phyloP scores from a whole-genome alignment of 1,140 invertebrate species.

The Drosophila tsacasi region DNA sequence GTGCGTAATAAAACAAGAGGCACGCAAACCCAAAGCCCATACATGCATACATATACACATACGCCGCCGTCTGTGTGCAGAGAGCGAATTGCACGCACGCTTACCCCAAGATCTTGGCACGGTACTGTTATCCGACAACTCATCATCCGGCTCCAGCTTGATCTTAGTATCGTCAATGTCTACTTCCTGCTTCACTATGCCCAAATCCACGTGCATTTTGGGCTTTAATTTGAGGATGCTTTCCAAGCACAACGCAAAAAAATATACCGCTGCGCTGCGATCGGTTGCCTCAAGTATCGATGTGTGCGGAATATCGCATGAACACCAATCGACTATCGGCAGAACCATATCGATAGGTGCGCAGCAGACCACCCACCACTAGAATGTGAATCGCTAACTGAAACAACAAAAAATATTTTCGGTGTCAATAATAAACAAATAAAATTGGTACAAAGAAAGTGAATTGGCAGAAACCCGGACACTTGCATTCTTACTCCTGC shows the following conservation, averaged over 20 bases:
- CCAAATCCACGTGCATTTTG: conserved; percentile 41
- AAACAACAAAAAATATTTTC: conserved; percentile 4
- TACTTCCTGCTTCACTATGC: conserved; percentile 41
- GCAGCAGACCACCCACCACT: conserved; percentile 6
- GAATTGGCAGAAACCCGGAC: background rate
- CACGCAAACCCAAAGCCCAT: conserved; percentile 8
- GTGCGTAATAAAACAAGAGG: conserved; percentile 51
- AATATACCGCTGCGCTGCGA: conserved; percentile 69
- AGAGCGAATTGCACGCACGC: conserved; percentile 30
- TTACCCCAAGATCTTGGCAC: conserved; percentile 49
- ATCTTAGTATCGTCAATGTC: conserved; percentile 59
- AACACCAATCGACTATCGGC: conserved; percentile 15
- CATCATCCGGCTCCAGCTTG: conserved; percentile 54
- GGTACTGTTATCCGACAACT: background rate
- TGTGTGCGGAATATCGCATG: background rate
- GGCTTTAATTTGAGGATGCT: conserved; percentile 16
- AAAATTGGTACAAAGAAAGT: background rate
- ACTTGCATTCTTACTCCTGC: background rate
- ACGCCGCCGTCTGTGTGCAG: conserved; percentile 14
- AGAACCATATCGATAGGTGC: conserved; percentile 7
- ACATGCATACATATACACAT: conserved; percentile 15
- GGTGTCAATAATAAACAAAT: conserved; percentile 6
- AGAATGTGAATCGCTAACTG: background rate
- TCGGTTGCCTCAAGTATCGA: conserved; percentile 52
- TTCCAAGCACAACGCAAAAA: conserved; percentile 48